phyloP scores from a whole-genome alignment of 2,888 invertebrate species.

The Charanyca ferruginea region DNA sequence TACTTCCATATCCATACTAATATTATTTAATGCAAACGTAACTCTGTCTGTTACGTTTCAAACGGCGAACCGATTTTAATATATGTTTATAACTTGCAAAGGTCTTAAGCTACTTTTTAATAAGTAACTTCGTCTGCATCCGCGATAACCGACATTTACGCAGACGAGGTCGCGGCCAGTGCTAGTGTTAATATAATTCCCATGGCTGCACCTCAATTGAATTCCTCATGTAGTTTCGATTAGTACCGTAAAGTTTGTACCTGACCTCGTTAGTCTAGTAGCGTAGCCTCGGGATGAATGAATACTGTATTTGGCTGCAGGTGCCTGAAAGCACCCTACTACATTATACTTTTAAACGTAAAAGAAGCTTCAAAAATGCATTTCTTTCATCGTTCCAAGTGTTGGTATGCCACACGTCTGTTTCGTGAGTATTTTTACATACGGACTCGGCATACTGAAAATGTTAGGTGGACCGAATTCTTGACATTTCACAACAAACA shows the following conservation, averaged over 20 bases:
- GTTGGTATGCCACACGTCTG: conserved; percentile 14
- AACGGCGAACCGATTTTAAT: no score
- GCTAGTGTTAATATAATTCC: conserved; percentile 22
- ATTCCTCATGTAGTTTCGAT: conserved; percentile 32
- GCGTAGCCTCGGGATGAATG: conserved; percentile 9
- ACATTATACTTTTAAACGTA: conserved; percentile 3
- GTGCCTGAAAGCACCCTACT: background rate
- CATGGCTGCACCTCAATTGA: conserved; percentile 26
- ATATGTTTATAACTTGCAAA: no score
- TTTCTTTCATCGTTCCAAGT: conserved; percentile 27
- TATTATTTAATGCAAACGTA: no score
- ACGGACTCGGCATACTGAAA: conserved; percentile 38
- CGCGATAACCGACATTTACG: no score
- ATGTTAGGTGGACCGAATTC: conserved; percentile 52
- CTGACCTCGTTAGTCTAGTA: conserved; percentile 23
- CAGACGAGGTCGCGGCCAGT: no score
- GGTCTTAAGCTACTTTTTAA: no score
- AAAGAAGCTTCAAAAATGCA: conserved; percentile 34
- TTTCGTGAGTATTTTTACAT: conserved; percentile 44
- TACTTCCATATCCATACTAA: no score
- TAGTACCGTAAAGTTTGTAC: conserved; percentile 19
- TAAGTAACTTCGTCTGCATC: no score
- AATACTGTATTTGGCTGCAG: conserved; percentile 27
- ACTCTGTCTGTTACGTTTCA: no score
- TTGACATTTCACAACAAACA: conserved; percentile 59